These are phyloP conservation scores for Phenganax stokvisi DNA, from an alignment of 92 coral and sea anemone species.

Conservation along the genomic window DNA sequence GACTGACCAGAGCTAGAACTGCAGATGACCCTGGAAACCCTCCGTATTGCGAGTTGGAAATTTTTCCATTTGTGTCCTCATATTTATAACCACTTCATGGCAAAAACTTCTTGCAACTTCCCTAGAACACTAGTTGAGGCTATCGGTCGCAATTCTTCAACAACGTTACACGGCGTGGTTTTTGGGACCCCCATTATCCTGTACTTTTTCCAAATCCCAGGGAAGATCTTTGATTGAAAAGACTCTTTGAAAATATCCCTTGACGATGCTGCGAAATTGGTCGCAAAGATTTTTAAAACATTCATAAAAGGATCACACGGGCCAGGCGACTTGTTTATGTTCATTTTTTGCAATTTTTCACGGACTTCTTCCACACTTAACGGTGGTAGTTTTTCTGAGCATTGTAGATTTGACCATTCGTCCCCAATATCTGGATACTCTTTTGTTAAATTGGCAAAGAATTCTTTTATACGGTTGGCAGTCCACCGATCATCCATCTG, in stretches of 20 bases:
- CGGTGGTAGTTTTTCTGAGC: not conserved
- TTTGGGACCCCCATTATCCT: not conserved
- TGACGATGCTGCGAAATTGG: not conserved
- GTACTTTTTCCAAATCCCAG: not conserved
- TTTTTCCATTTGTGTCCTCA: not conserved
- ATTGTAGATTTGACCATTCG: not conserved
- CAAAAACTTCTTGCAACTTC: slow-evolving; percentile 6
- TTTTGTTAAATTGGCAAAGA: not conserved
- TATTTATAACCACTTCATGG: not conserved
- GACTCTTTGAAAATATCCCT: not conserved
- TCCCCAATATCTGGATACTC: not conserved
- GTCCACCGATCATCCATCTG: not conserved
- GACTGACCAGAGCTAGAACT: not conserved
- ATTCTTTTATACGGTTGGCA: slow-evolving; percentile 5
- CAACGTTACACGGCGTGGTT: slow-evolving; percentile 8
- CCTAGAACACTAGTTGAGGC: slow-evolving; percentile 5
- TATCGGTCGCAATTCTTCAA: slow-evolving; percentile 1
- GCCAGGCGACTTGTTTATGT: slow-evolving; percentile 1
- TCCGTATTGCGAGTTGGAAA: not conserved
- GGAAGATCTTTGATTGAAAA: not conserved
- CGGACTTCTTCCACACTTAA: not conserved
- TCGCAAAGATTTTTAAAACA: not conserved
- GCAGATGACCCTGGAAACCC: slow-evolving; percentile 6
- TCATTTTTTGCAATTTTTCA: not conserved
- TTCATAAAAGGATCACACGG: slow-evolving; percentile 7